Conservation (phyloP, 2,797 vertebrate species). For the Eospalax fontanierii region DNA sequence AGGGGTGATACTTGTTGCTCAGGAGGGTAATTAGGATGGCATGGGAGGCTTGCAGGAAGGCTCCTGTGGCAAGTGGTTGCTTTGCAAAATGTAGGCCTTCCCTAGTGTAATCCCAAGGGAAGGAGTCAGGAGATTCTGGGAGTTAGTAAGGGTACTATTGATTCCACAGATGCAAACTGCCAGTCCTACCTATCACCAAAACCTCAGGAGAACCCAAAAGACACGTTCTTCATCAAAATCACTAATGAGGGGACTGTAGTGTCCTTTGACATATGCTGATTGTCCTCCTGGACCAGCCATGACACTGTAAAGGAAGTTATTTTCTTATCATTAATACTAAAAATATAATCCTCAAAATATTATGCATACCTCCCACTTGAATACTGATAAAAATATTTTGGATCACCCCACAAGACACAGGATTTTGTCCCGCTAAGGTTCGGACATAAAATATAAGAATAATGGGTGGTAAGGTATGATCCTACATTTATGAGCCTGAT, state of each 20-base stretch:
- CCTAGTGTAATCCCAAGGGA: not conserved
- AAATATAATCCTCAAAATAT: not conserved
- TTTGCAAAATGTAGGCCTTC: conserved; percentile 30
- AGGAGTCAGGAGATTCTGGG: not conserved
- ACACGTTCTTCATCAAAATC: not conserved
- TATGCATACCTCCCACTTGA: not conserved
- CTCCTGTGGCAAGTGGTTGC: no score
- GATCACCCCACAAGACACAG: not conserved
- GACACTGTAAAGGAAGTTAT: not conserved
- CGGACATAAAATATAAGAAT: not conserved
- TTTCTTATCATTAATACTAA: not conserved
- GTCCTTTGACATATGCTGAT: not conserved
- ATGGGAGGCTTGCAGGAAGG: no score
- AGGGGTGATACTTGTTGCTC: no score
- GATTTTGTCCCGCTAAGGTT: not conserved
- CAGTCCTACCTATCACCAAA: not conserved
- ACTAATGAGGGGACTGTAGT: not conserved
- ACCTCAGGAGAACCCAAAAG: not conserved
- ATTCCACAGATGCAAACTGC: not conserved
- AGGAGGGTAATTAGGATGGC: no score
- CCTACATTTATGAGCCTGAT: no score
- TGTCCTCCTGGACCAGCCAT: not conserved
- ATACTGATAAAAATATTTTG: not conserved
- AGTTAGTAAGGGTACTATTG: not conserved
- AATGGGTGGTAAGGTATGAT: not conserved